Evolutionary conservation across 2,113 vertebrate species (phyloP), one percentile per base, ranked within the genome.

Genomic region (Eublepharis macularius): DNA sequence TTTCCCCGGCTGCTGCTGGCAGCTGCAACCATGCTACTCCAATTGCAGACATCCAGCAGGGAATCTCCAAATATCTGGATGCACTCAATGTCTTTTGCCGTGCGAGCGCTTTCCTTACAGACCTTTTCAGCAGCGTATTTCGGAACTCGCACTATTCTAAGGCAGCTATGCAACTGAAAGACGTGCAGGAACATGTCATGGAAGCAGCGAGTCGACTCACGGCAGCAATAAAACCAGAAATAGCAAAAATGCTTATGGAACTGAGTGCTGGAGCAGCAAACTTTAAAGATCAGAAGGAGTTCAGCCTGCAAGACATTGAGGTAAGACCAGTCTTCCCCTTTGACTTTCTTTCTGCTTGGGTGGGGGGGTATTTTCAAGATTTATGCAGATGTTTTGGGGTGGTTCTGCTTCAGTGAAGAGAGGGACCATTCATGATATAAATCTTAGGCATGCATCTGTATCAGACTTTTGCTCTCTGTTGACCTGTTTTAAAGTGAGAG

Each of bases 181-280:
- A 99, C 94, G 99, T 99, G 96, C 99, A 99, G 97, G 99, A 99
- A 97, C 98, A 99, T 82, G 98, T 99, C 97, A 98, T 98, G 98
- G 98, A 99, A 94, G 98, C 98, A 77, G 98, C 99, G 65, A 98
- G 98, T 90, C 97, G 98, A 90, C 97, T 99, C 93, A 99, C 99
- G 86, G 98, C 99, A 87, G 98, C 99, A 97, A 99, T 99, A 97
- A 99, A 99, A 96, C 99, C 99, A 1, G 99, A 99, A 96, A 99
- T 99, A 34, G 98, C 98, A 96, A 99, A 99, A 97, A 99, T 99
- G 99, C 97, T 99, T 94, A 99, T 99, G 99, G 99, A 99, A 88
- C 97, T 99, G 89, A 99, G 98, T 65, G 97, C 98, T 0, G 99
- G 99, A 80, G 98, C 99, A 2, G 98, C 99, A 21, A 98, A 98